Evolutionary conservation across 2,797 vertebrate species (phyloP), one percentile per base, ranked within the genome.

Genomic region (Decapterus maruadsi): DNA sequence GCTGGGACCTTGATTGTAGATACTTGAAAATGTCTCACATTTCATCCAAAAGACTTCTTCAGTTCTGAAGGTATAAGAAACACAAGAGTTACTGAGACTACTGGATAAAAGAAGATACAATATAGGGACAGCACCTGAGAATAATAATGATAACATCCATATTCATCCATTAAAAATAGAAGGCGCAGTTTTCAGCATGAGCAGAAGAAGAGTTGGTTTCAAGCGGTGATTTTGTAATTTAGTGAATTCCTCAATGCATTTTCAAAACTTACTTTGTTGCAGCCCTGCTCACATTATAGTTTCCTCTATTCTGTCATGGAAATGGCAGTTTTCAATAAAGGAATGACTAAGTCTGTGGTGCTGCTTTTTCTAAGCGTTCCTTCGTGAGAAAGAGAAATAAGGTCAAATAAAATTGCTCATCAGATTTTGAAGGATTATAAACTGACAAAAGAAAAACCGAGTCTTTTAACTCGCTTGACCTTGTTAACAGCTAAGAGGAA

Each of bases 31-130:
- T 48, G 45, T 48, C 19, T 48, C 17, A 48, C 17, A 6, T 48
- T 7, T 19, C 45, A 19, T 2, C 45, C 45, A 48, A 19, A 17
- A 8, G 45, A 8, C 2, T 6, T 19, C 45, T 8, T 19, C 45
- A 48, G 45, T 48, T 48, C 17, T 48, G 17, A 19, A 43, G 14
- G 14, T 43, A 43, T 26, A 31, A 40, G 19, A 83, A 84, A 68
- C 55, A 73, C 81, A 86, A 60, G 17, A 20, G 10, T 45, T 9
- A 11, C 6, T 31, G 26, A 72, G 66, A 40, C 6, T 1, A 48
- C 16, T 59, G n/a, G 8, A 46, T 4, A 43, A 11, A 0, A 0
- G 16, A 11, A 5, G 1, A 53, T 17, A 19, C 22, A 29, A 40
- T 31, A 80, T 10, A 57, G n/a, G 12, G 36, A 48, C 48, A 58